phyloP scores from a whole-genome alignment of 2,113 vertebrate species.

The Geococcyx californianus region DNA sequence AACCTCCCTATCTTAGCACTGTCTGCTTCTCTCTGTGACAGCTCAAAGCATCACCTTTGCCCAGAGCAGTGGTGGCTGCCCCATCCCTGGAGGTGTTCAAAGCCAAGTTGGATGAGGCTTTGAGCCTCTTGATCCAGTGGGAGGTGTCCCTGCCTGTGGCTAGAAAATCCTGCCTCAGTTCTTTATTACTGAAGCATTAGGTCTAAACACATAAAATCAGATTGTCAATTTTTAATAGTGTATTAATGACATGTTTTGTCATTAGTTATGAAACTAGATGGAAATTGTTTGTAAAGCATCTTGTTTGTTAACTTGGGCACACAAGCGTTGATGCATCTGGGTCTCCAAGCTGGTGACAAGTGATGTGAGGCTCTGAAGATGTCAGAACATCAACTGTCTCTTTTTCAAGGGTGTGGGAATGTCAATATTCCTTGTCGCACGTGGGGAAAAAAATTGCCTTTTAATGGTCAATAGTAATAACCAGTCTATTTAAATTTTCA shows the following conservation, averaged over 20 bases:
- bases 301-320: background rate
- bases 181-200: background rate
- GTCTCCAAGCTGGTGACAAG: too few species aligned
- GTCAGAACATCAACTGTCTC: background rate
- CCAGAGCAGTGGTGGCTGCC: too few species aligned
- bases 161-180: background rate
- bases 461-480: conserved; percentile 43
- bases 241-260: fast-evolving
- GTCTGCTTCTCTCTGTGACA: background rate
- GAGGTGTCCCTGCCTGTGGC: too few species aligned
- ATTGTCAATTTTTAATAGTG: background rate
- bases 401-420: background rate
- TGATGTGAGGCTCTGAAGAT: background rate
- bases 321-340: too few species aligned
- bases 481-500: conserved; percentile 41
- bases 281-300: fast-evolving
- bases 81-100: too few species aligned
- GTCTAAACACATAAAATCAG: background rate
- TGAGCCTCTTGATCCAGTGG: too few species aligned
- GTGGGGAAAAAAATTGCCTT: background rate
- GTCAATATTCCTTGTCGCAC: background rate
- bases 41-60: background rate
- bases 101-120: too few species aligned
- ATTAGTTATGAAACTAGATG: background rate
- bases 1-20: background rate